These are phyloP conservation scores for Alca torda DNA, from an alignment of 2,797 vertebrate species.

Conservation along the genomic window DNA sequence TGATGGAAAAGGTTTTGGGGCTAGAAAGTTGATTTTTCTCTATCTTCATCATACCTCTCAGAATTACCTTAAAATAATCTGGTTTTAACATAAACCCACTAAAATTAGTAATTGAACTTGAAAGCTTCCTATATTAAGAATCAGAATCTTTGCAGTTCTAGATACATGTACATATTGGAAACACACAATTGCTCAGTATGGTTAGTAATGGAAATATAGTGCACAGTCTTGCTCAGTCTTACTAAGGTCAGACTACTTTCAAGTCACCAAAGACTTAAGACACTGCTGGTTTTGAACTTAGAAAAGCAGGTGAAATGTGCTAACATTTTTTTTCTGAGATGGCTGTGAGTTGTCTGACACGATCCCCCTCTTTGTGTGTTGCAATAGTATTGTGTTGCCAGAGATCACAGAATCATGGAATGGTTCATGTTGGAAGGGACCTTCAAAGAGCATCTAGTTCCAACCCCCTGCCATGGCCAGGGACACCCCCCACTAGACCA, in stretches of 20 bases:
- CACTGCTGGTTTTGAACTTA: background rate
- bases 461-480: background rate
- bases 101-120: background rate
- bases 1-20: background rate
- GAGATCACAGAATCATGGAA: background rate
- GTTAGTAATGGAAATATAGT: background rate
- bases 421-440: background rate
- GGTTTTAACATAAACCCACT: background rate
- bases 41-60: background rate
- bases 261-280: background rate
- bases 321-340: background rate
- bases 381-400: background rate
- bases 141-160: background rate
- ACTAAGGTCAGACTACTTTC: background rate
- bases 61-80: background rate
- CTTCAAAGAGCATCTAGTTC: background rate
- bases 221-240: background rate
- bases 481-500: background rate
- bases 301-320: background rate
- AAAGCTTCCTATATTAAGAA: background rate
- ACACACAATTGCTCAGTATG: background rate
- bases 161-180: background rate
- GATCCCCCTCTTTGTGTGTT: background rate
- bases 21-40: background rate
- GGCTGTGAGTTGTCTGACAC: background rate